Base-by-base conservation (phyloP, 2,888 invertebrate species). In the Unio delphinus region DNA sequence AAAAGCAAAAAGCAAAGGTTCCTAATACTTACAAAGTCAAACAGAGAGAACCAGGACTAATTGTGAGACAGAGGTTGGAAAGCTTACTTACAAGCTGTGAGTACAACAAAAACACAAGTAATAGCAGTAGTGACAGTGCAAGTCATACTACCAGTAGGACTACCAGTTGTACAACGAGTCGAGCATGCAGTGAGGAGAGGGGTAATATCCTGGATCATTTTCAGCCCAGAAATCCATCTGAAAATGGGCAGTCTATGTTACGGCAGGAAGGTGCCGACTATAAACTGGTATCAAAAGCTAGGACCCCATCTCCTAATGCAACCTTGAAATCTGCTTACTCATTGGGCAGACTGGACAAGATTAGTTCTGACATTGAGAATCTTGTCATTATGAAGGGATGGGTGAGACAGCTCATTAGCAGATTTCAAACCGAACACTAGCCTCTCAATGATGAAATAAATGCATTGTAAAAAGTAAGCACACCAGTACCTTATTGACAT, bases 351-450 rank as follows among this genome's bases (percentile, higher is more conserved):
- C 76, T 84, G 1, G 85, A 85, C 68, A 79, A 81, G 66, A 65
- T 82, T 17, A 80, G 78, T 67, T 74, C 68, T 54, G 85, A 86
- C 54, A 74, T 79, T 6, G 82, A 85, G 20, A 85, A 81, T 63
- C 70, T 85, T 18, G 81, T 84, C 11, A 80, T 84, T 17, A 85
- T 86, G 84, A 84, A 83, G 69, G 87, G 87, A 3, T 87, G 85
- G 85, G 87, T 87, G 7, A 78, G 74, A 71, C 80, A 83, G 60
- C 78, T 87, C n/a, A 83, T 87, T 69, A 80, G 75, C 66, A 87
- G 81, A 69, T 87, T 86, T 73, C 87, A 87, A 72, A 58, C 75
- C 30, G 65, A 73, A 23, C 56, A 70, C 55, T 70, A 60, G 68
- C 45, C 5, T 57, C n/a, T 3, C 45, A 45, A 2, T 45, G 15